phyloP scores from a whole-genome alignment of 92 coral and sea anemone genomes.

The Pocillopora meandrina region DNA sequence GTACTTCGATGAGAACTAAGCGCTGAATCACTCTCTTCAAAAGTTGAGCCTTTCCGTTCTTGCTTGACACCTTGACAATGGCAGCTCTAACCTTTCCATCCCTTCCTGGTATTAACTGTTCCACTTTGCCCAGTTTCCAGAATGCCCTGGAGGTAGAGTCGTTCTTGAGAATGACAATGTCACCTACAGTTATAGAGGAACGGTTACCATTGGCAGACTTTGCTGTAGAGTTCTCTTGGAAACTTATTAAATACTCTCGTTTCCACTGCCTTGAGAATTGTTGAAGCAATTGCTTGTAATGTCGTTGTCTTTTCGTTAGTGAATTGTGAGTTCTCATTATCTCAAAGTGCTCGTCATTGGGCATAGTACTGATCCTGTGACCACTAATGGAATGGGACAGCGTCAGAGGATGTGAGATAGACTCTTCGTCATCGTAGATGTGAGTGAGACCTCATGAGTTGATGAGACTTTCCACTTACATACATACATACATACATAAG shows the following conservation, averaged over 20 bases:
- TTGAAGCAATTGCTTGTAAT: constrained; percentile 45
- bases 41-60: neutral
- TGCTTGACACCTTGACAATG: constrained; percentile 20
- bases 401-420: constrained; percentile 48
- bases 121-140: constrained; percentile 58
- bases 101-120: constrained; percentile 31
- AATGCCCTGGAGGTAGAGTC: constrained; percentile 33
- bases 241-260: constrained; percentile 44
- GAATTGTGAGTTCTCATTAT: constrained; percentile 49
- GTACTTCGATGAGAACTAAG: constrained; percentile 39
- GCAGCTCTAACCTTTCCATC: constrained; percentile 46
- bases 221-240: constrained; percentile 22
- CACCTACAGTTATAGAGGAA: constrained; percentile 19
- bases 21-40: constrained; percentile 40
- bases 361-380: constrained; percentile 25
- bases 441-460: constrained; percentile 46
- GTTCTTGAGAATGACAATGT: constrained; percentile 38
- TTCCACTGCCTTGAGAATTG: constrained; percentile 48
- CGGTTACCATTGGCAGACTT: constrained; percentile 31
- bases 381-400: constrained; percentile 53
- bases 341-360: constrained; percentile 42
- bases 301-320: constrained; percentile 54
- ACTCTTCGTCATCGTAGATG: constrained; percentile 53
- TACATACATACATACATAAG: too few species aligned
- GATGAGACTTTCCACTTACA: constrained; percentile 40